Percentiles rank a stretch among this genome's conserved stretches.
Evolutionary conservation across 2,797 vertebrate species (phyloP).

Genomic region (Chromobotia macracanthus): DNA sequence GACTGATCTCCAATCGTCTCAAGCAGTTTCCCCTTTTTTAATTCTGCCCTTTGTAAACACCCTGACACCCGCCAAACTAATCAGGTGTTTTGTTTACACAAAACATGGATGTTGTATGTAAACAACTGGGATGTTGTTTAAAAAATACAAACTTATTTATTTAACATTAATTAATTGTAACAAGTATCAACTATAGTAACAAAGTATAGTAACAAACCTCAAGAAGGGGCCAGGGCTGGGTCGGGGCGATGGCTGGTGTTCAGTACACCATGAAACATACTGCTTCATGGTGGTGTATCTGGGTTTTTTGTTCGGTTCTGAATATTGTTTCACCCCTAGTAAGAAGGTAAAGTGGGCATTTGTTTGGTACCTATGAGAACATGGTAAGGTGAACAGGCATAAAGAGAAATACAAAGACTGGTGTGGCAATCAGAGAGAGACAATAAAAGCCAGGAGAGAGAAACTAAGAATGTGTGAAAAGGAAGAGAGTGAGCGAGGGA

Average conservation of each 20-base stretch:
- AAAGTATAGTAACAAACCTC: too few relatives aligned
- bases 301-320: too few relatives aligned
- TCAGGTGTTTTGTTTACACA: not conserved
- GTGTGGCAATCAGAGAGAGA: conserved; percentile 12
- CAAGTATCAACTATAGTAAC: too few relatives aligned
- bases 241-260: too few relatives aligned
- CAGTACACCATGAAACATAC: too few relatives aligned
- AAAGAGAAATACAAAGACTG: not conserved
- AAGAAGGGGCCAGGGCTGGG: too few relatives aligned
- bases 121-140: not conserved
- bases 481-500: conserved; percentile 22
- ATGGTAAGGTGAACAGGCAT: conserved; percentile 26
- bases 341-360: not conserved
- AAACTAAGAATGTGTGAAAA: conserved; percentile 33
- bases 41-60: conserved; percentile 63
- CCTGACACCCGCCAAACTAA: conserved; percentile 45
- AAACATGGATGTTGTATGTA: conserved; percentile 21
- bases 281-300: too few relatives aligned
- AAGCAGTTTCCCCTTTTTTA: conserved; percentile 42
- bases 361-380: conserved; percentile 23
- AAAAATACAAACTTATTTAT: too few relatives aligned
- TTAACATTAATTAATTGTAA: too few relatives aligned
- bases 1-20: conserved; percentile 68
- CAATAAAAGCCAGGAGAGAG: conserved; percentile 10
- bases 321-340: too few relatives aligned